Conservation (phyloP, 2,113 vertebrate genomes). For the Galemys pyrenaicus region DNA sequence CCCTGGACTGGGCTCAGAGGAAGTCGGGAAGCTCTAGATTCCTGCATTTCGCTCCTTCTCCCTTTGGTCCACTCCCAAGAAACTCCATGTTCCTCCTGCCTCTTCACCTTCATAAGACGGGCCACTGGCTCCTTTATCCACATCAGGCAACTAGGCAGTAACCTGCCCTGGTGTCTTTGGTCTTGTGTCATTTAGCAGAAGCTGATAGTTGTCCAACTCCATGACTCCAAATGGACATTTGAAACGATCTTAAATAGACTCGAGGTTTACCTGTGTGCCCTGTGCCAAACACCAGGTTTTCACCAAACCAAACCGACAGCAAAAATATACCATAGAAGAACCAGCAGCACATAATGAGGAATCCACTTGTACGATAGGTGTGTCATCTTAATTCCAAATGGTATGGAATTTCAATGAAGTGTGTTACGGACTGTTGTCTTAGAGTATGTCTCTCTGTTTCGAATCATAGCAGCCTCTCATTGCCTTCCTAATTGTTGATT, state of each 20-base stretch:
- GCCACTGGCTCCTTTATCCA: neutral
- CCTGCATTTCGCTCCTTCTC: neutral
- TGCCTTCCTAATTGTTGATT: neutral
- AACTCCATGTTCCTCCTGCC: neutral
- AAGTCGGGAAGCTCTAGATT: neutral
- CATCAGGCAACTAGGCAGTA: neutral
- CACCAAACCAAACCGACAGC: neutral
- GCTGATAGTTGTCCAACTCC: neutral
- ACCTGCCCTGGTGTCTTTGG: neutral
- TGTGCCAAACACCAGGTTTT: neutral
- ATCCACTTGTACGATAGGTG: neutral
- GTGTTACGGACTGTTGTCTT: neutral
- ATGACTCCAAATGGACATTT: neutral
- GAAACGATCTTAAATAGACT: neutral
- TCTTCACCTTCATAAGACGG: neutral
- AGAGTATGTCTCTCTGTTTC: neutral
- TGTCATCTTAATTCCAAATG: neutral
- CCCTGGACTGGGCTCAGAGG: neutral
- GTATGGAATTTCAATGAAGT: neutral
- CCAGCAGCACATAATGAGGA: neutral
- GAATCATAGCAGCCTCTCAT: neutral
- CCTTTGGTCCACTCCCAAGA: neutral
- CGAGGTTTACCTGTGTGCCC: accelerated
- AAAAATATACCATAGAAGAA: neutral
- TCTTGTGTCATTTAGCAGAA: neutral